Conservation (phyloP, 2,888 invertebrate genomes). For the Tiliacea aurago region DNA sequence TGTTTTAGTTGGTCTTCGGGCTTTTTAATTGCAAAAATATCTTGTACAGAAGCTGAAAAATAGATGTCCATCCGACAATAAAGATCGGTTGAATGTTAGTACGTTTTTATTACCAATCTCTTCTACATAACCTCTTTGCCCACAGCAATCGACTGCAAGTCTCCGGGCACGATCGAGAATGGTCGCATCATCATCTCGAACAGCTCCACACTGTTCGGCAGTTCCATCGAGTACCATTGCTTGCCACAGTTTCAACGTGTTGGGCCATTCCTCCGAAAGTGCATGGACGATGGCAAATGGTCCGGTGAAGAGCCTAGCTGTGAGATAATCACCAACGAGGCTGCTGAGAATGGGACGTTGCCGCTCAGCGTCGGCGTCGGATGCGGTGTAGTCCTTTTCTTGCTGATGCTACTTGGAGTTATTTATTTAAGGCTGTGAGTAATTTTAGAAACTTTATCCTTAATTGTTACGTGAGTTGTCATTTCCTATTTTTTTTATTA, state of each 20-base stretch:
- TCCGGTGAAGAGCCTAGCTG: slow-evolving; percentile 96
- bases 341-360: slow-evolving; percentile 93
- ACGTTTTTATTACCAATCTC: neutral
- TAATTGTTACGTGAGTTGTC: neutral
- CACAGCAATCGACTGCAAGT: slow-evolving; percentile 95
- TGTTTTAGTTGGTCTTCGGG: neutral
- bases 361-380: slow-evolving; percentile 96
- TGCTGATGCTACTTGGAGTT: slow-evolving; percentile 94
- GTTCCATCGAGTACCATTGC: slow-evolving; percentile 97
- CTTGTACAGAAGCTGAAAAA: neutral
- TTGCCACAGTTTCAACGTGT: slow-evolving; percentile 95
- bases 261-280: slow-evolving; percentile 95
- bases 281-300: slow-evolving; percentile 96
- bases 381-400: slow-evolving; percentile 94
- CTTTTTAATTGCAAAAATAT: neutral
- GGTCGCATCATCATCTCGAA: slow-evolving; percentile 96
- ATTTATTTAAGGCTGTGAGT: slow-evolving; percentile 96
- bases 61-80: neutral
- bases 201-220: slow-evolving; percentile 95
- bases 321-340: slow-evolving; percentile 93
- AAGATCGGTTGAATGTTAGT: neutral
- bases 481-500: slow-evolving; percentile 10
- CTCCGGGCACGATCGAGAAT: slow-evolving; percentile 95
- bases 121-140: slow-evolving; percentile 52
- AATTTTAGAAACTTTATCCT: slow-evolving; percentile 10